These are phyloP conservation scores for Hylaeus volcanicus DNA, from an alignment of 1,140 invertebrate species.

Conservation along the genomic window DNA sequence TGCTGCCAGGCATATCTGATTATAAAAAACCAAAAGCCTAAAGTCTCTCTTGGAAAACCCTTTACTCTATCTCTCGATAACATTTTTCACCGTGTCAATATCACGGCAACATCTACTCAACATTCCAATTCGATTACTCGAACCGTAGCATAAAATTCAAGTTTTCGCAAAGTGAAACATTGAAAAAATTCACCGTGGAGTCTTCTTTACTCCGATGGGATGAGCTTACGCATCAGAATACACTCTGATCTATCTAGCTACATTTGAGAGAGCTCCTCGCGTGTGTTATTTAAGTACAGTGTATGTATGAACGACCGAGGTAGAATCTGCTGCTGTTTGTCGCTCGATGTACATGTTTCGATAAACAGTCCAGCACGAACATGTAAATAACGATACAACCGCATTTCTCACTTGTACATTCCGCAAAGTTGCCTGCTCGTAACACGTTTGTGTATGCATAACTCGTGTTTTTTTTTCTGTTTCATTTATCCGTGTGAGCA, in stretches of 20 bases:
- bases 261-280: conserved; percentile 3
- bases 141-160: not conserved
- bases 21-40: too few relatives aligned
- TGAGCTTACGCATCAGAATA: not conserved
- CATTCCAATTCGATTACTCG: not conserved
- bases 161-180: not conserved
- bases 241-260: conserved; percentile 14
- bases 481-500: conserved; percentile 8
- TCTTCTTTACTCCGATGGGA: not conserved
- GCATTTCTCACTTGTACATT: conserved; percentile 32
- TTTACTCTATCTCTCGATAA: not conserved
- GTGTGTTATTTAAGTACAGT: conserved; percentile 2
- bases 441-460: conserved; percentile 19
- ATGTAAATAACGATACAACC: conserved; percentile 35
- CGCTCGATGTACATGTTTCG: conserved; percentile 16
- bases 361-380: not conserved
- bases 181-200: not conserved
- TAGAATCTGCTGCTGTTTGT: conserved; percentile 4
- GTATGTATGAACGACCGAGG: conserved; percentile 17
- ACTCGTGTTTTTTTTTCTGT: conserved; percentile 1
- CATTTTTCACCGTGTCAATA: conserved; percentile 35
- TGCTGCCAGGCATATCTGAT: too few relatives aligned
- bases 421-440: conserved; percentile 27
- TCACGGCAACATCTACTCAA: not conserved
- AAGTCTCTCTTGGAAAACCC: too few relatives aligned